A percentile compares a stretch with the other conserved stretches of the same genome.
Evolutionary conservation across 1,140 invertebrate genomes (phyloP).

Genomic region (Cydia fagiglandana): DNA sequence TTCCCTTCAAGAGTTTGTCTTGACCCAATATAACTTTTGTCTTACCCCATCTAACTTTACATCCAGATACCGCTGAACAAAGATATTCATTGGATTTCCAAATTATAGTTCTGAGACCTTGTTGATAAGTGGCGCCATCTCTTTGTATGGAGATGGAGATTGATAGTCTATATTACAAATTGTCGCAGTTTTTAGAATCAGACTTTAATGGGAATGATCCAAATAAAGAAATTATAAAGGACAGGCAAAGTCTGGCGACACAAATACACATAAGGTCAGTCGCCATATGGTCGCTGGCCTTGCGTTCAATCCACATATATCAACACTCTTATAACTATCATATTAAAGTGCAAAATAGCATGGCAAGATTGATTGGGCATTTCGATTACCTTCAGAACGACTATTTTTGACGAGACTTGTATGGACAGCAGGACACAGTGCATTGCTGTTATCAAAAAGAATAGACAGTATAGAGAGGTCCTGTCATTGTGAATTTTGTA

Average conservation of each 20-base stretch:
- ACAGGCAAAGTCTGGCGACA: constrained; percentile 4
- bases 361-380: background rate
- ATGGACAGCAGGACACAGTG: background rate
- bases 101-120: background rate
- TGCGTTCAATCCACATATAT: background rate
- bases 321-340: background rate
- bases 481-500: too few relatives aligned
- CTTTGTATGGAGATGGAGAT: background rate
- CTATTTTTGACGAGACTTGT: constrained; percentile 4
- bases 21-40: too few relatives aligned
- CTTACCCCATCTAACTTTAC: too few relatives aligned
- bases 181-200: background rate
- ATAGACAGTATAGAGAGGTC: too few relatives aligned
- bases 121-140: background rate
- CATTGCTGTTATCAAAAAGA: too few relatives aligned
- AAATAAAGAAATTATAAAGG: constrained; percentile 15
- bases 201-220: background rate
- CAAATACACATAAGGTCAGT: background rate
- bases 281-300: background rate
- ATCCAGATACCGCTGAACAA: too few relatives aligned
- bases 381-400: background rate
- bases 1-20: too few relatives aligned
- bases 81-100: too few relatives aligned
- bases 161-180: background rate
- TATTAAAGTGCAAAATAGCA: background rate